Evolutionary conservation across 1,140 invertebrate genomes (phyloP).

Genomic region (Caenorhabditis elegans): DNA sequence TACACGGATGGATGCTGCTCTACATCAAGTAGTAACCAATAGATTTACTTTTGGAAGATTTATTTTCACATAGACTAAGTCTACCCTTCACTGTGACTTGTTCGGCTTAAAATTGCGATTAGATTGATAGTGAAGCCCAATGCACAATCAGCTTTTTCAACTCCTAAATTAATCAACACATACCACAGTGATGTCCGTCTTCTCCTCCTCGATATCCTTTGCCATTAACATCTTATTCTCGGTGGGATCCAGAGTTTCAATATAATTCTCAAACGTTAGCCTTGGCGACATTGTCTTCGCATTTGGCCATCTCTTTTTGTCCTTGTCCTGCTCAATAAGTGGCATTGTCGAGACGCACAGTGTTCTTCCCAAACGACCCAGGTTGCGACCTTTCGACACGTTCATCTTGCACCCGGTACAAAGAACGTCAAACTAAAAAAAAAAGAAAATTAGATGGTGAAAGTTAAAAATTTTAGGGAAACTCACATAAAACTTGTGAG

Average conservation of each 20-base stretch:
- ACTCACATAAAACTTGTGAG: not conserved
- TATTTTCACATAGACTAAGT: no score
- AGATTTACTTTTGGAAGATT: no score
- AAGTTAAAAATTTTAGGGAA: not conserved
- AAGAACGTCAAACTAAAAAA: not conserved
- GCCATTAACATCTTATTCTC: slow-evolving; percentile 14
- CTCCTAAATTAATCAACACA: no score
- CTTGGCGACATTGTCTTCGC: not conserved
- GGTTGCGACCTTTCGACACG: not conserved
- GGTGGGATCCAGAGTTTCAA: not conserved
- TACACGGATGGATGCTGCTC: no score
- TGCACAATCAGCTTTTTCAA: no score
- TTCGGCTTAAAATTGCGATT: no score
- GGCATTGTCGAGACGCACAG: not conserved
- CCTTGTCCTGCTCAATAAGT: not conserved
- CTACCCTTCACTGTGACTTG: no score
- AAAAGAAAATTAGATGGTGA: no score
- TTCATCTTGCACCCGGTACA: not conserved
- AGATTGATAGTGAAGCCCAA: no score
- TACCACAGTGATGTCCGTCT: slow-evolving; percentile 5
- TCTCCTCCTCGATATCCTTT: slow-evolving; percentile 11
- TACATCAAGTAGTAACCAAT: no score
- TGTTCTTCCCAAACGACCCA: not conserved
- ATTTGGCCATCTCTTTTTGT: slow-evolving; percentile 9
- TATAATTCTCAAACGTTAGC: not conserved